These are phyloP conservation scores for Athalia rosae DNA, from an alignment of 2,888 invertebrate species.

Conservation along the genomic window DNA sequence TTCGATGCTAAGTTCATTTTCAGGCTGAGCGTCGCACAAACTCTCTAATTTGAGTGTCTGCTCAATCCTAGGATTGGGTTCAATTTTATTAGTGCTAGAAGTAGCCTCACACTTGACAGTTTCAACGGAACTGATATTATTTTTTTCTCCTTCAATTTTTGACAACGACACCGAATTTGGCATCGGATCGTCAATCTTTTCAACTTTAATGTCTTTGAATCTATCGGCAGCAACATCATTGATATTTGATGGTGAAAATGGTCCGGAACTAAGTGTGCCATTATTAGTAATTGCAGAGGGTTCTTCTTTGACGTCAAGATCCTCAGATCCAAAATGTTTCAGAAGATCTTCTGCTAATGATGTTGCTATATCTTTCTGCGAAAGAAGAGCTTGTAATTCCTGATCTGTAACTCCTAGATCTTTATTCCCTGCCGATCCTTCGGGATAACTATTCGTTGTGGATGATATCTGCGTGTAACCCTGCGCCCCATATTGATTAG, in stretches of 20 bases:
- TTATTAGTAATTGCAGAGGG: constrained; percentile 66
- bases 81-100: constrained; percentile 68
- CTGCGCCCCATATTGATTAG: constrained; percentile 67
- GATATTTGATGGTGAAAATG: constrained; percentile 76
- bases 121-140: constrained; percentile 49
- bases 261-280: constrained; percentile 74
- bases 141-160: neutral
- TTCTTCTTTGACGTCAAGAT: constrained; percentile 75
- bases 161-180: neutral
- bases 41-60: constrained; percentile 80
- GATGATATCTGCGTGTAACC: constrained; percentile 73
- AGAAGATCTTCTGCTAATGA: constrained; percentile 91
- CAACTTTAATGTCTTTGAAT: constrained; percentile 72
- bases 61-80: constrained; percentile 74
- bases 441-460: constrained; percentile 69
- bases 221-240: constrained; percentile 58
- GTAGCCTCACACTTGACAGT: constrained; percentile 71
- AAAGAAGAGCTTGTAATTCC: constrained; percentile 83
- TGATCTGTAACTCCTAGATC: constrained; percentile 81
- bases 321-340: constrained; percentile 87
- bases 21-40: constrained; percentile 79
- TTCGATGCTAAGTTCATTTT: constrained; percentile 82
- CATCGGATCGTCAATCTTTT: constrained; percentile 54
- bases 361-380: constrained; percentile 84
- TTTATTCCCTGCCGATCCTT: constrained; percentile 65